These are phyloP conservation scores for Antheraea assamensis DNA, from an alignment of 2,888 invertebrate genomes.

Conservation along the genomic window DNA sequence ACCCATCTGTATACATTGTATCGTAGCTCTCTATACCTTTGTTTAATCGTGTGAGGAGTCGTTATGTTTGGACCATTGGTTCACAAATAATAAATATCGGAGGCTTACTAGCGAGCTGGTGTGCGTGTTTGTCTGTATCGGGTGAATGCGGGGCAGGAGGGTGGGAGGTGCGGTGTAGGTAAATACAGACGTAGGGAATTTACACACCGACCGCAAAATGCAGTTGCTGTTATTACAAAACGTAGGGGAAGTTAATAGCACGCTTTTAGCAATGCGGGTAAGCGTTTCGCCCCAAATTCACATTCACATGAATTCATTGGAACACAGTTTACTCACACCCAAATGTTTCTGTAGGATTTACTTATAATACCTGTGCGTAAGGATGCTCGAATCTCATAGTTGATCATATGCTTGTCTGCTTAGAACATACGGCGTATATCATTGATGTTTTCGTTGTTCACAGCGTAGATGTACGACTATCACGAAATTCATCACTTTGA, in stretches of 20 bases:
- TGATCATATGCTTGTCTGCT: too few relatives aligned
- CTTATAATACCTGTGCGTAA: too few relatives aligned
- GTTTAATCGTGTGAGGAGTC: constrained; percentile 7
- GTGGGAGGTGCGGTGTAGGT: not conserved
- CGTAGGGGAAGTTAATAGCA: not conserved
- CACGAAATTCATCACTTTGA: too few relatives aligned
- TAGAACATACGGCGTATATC: too few relatives aligned
- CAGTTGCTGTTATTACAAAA: not conserved
- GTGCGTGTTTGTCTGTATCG: not conserved
- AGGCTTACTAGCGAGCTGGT: not conserved
- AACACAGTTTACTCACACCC: too few relatives aligned
- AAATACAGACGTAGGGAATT: not conserved
- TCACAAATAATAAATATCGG: constrained; percentile 11
- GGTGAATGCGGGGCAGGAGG: not conserved
- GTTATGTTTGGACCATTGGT: constrained; percentile 2
- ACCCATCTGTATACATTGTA: not conserved
- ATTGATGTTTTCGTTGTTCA: too few relatives aligned
- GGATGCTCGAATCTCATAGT: too few relatives aligned
- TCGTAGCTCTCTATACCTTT: not conserved
- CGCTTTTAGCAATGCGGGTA: too few relatives aligned
- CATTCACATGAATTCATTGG: too few relatives aligned
- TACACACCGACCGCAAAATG: not conserved
- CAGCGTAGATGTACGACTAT: too few relatives aligned
- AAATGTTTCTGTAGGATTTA: too few relatives aligned
- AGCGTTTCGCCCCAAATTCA: too few relatives aligned